Conservation (phyloP, 2,888 invertebrate species). For the Thecocarcelia acutangulata region DNA sequence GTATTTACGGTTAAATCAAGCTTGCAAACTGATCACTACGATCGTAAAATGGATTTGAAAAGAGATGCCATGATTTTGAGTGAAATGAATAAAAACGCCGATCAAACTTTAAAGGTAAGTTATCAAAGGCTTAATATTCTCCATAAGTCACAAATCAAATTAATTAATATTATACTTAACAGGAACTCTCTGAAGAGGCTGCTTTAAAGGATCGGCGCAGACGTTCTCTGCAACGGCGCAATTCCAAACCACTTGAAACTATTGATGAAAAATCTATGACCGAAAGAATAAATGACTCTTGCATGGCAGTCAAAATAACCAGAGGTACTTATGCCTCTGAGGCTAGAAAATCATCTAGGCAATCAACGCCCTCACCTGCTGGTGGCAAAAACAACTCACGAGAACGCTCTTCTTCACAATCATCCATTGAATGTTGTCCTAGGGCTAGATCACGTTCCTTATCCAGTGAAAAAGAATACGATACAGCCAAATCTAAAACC, state of each 20-base stretch:
- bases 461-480: slow-evolving; percentile 73
- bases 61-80: slow-evolving; percentile 82
- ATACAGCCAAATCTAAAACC: slow-evolving; percentile 66
- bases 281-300: slow-evolving; percentile 70
- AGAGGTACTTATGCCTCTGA: slow-evolving; percentile 76
- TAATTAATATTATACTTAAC: slow-evolving; percentile 19
- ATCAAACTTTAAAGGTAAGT: slow-evolving; percentile 83
- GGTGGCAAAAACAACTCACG: slow-evolving; percentile 59
- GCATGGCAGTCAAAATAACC: slow-evolving; percentile 72
- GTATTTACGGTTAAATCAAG: slow-evolving; percentile 75
- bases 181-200: slow-evolving; percentile 83
- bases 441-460: slow-evolving; percentile 76
- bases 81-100: slow-evolving; percentile 84
- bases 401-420: slow-evolving; percentile 78
- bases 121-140: too few species aligned
- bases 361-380: slow-evolving; percentile 68
- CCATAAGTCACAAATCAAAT: not conserved
- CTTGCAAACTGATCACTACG: slow-evolving; percentile 71
- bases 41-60: slow-evolving; percentile 78
- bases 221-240: slow-evolving; percentile 76
- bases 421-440: slow-evolving; percentile 78
- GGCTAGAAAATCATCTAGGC: slow-evolving; percentile 74
- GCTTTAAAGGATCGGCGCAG: slow-evolving; percentile 80
- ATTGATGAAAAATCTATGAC: slow-evolving; percentile 78
- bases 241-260: slow-evolving; percentile 79